Percentiles rank a stretch among this genome's conserved stretches.
Conservation (phyloP, 2,797 vertebrate species). For the Melanotaenia boesemani region DNA sequence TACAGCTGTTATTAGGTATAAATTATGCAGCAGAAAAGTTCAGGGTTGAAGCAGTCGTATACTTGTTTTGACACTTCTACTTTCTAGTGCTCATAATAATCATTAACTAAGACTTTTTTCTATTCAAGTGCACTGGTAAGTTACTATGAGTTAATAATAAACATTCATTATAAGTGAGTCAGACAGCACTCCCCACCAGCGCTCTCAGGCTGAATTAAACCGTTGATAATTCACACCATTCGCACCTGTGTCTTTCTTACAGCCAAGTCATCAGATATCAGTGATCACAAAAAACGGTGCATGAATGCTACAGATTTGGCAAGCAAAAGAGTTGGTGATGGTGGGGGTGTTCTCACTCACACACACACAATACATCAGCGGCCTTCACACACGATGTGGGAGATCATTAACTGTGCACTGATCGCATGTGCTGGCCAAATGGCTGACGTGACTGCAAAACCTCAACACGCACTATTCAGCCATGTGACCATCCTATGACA, state of each 20-base stretch:
- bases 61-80: background rate
- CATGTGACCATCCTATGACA: constrained; percentile 37
- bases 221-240: constrained; percentile 2
- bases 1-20: background rate
- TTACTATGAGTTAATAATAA: background rate
- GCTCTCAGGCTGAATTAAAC: background rate
- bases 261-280: constrained; percentile 1
- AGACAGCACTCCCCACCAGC: background rate
- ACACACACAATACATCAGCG: background rate
- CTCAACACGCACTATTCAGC: constrained; percentile 33
- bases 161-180: background rate
- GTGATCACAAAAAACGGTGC: constrained; percentile 9
- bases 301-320: constrained; percentile 14
- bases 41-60: background rate
- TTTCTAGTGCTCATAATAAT: background rate
- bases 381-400: background rate
- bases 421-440: constrained; percentile 40
- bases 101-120: background rate
- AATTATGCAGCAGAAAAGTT: background rate
- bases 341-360: constrained; percentile 1
- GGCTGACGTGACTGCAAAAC: constrained; percentile 40
- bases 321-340: constrained; percentile 34
- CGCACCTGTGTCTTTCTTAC: constrained; percentile 4
- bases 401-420: constrained; percentile 27
- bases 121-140: background rate